Evolutionary conservation across 1,140 invertebrate genomes (phyloP), one percentile per base, ranked within the genome.

Genomic region (Rhizoglyphus robini): DNA sequence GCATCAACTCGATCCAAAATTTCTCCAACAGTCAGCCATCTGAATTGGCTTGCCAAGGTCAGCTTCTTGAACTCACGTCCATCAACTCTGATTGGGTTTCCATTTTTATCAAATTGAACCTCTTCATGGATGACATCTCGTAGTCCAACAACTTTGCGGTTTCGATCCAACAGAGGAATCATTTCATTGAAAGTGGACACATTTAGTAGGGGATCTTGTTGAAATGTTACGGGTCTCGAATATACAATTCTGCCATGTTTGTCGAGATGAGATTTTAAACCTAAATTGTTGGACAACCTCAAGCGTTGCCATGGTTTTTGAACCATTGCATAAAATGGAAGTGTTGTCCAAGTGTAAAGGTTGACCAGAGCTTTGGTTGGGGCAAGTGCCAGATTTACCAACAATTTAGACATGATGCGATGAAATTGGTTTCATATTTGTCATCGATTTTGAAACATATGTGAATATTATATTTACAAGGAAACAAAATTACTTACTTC

Each of bases 21-120:
- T 71, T 95, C 86, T 23, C 78, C 77, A 75, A 84, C 96, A 5
- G 85, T 86, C 63, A 86, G 83, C 94, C 94, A 99, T 68, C 84
- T 81, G 76, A 98, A 99, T 13, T 48, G 5, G 2, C 29, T 49
- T 25, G 8, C n/a, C 13, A 48, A 36, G 8, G 25, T 4, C 1
- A 48, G n/a, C n/a, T 51, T 48, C 1, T 18, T 49, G 13, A 49
- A 57, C 27, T 11, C 5, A 3, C 25, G 1, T 30, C 18, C 41
- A 23, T 49, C 47, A 51, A 64, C 38, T 5, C 25, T 49, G 8
- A 49, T 36, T 36, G 41, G 46, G 2, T 11, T 64, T 5, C 63
- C 63, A 57, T 49, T 57, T 36, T 51, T 5, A 57, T 64, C 63
- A 31, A 3, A n/a, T 31, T 30, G 13, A 2, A 38, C 4, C 31